phyloP scores from a whole-genome alignment of 2,888 invertebrate genomes.

The Uloborus plumipes region DNA sequence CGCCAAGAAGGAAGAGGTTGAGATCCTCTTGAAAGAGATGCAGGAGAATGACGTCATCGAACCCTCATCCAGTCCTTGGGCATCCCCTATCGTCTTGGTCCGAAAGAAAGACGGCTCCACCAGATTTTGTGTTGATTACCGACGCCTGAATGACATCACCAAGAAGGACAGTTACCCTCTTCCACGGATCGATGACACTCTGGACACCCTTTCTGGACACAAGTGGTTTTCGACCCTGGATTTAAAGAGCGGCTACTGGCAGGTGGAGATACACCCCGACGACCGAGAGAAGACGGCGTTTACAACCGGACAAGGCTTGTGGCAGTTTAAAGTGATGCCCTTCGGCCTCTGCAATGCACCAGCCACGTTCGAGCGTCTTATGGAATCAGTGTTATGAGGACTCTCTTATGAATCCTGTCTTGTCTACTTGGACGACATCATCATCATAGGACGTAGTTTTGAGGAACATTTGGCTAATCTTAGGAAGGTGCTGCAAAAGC shows the following conservation, averaged over 20 bases:
- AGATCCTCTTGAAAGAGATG: background rate
- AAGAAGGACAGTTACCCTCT: conserved; percentile 64
- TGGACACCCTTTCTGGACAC: conserved; percentile 41
- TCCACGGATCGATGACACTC: conserved; percentile 59
- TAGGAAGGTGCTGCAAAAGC: too few species aligned
- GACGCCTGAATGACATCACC: conserved; percentile 67
- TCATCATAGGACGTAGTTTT: too few species aligned
- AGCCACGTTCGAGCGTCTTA: too few species aligned
- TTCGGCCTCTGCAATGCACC: too few species aligned
- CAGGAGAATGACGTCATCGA: background rate
- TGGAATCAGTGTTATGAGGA: too few species aligned
- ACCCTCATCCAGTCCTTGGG: conserved; percentile 68
- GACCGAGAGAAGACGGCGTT: too few species aligned
- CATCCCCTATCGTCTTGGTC: conserved; percentile 70
- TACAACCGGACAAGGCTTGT: too few species aligned
- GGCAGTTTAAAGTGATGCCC: too few species aligned
- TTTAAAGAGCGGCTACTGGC: conserved; percentile 57
- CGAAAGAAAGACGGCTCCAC: conserved; percentile 69
- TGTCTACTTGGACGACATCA: too few species aligned
- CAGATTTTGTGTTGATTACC: conserved; percentile 68
- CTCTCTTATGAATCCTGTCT: too few species aligned
- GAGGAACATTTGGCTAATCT: too few species aligned
- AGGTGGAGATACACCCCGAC: too few species aligned
- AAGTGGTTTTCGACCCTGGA: conserved; percentile 65
- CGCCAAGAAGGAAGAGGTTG: conserved; percentile 4